Percentiles rank a stretch among this genome's conserved stretches.
phyloP scores from a whole-genome alignment of 2,888 invertebrate species.

The Pachycephus smyrnensis region DNA sequence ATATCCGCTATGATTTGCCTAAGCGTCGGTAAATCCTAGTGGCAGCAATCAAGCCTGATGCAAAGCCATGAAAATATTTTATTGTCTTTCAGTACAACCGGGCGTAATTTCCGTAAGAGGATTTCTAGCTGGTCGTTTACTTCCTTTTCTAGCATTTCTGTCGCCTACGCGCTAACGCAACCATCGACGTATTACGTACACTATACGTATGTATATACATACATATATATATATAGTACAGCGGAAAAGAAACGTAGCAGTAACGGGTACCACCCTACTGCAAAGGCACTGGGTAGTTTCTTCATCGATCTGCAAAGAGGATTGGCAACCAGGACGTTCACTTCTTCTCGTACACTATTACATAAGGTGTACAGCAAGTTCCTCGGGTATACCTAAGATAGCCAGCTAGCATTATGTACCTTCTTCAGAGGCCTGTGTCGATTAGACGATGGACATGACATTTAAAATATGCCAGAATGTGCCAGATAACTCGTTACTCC shows the following conservation, averaged over 20 bases:
- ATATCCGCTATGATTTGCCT: constrained; percentile 16
- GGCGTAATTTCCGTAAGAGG: constrained; percentile 31
- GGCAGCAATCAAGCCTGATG: constrained; percentile 25
- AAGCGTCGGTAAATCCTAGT: constrained; percentile 19
- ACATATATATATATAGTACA: background rate
- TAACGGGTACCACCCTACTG: background rate
- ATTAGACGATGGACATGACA: background rate
- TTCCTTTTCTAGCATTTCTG: background rate
- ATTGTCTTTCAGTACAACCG: constrained; percentile 24
- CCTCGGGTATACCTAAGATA: background rate
- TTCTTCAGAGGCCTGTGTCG: background rate
- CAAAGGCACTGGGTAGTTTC: background rate
- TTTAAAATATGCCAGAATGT: background rate
- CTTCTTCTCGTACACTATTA: background rate
- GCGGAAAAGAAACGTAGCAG: background rate
- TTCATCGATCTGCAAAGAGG: background rate
- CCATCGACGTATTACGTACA: background rate
- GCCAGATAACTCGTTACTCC: constrained; percentile 7
- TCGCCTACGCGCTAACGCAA: background rate
- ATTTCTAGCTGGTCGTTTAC: background rate
- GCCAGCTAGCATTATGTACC: background rate
- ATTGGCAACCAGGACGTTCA: background rate
- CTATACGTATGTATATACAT: background rate
- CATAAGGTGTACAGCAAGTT: background rate
- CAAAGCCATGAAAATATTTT: constrained; percentile 24